These are phyloP conservation scores for Adelges cooleyi DNA, from an alignment of 1,140 invertebrate genomes.

Conservation along the genomic window DNA sequence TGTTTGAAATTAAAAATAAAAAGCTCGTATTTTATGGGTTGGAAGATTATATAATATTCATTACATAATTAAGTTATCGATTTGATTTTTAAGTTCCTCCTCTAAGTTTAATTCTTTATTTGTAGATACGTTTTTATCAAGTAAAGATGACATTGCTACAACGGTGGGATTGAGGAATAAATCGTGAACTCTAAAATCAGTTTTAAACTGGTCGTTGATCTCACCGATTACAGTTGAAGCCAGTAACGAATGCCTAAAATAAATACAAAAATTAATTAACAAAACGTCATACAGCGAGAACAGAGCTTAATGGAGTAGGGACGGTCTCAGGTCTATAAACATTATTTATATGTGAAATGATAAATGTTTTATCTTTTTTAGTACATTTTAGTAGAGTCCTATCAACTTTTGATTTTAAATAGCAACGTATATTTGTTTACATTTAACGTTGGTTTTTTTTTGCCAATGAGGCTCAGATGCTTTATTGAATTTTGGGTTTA, in stretches of 20 bases:
- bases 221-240: slow-evolving; percentile 40
- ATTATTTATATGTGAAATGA: too few relatives aligned
- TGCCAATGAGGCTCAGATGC: too few relatives aligned
- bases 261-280: not conserved
- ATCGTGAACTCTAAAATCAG: slow-evolving; percentile 26
- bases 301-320: too few relatives aligned
- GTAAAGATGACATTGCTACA: slow-evolving; percentile 29
- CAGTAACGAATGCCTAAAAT: slow-evolving; percentile 41
- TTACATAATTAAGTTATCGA: slow-evolving; percentile 8
- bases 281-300: not conserved
- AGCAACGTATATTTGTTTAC: too few relatives aligned
- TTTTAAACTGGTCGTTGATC: slow-evolving; percentile 35
- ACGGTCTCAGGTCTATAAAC: too few relatives aligned
- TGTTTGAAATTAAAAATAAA: too few relatives aligned
- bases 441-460: too few relatives aligned
- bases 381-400: too few relatives aligned
- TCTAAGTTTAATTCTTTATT: slow-evolving; percentile 2
- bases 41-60: not conserved
- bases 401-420: too few relatives aligned
- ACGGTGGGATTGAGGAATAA: slow-evolving; percentile 33
- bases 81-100: slow-evolving; percentile 24
- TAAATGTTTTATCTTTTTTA: too few relatives aligned
- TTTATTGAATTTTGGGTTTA: too few relatives aligned
- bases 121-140: slow-evolving; percentile 26
- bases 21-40: too few relatives aligned